These are phyloP conservation scores for Henicopernis longicauda DNA, from an alignment of 2,113 vertebrate species.

Conservation along the genomic window DNA sequence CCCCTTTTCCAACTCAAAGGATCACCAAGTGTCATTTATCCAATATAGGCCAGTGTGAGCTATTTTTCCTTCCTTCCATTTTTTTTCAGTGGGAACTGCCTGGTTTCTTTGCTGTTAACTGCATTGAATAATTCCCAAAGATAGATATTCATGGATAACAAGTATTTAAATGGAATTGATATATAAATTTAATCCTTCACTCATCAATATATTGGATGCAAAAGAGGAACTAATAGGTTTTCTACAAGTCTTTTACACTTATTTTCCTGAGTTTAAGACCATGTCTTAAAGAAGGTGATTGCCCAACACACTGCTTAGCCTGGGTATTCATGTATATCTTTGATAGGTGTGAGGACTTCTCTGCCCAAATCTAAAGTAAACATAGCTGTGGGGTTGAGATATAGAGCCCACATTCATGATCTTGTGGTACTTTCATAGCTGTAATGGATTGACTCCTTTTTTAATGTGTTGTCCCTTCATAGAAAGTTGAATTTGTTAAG, in stretches of 20 bases:
- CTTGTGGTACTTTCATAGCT: not conserved
- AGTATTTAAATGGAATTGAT: not conserved
- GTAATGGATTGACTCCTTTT: not conserved
- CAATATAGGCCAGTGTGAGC: not conserved
- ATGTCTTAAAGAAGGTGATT: not conserved
- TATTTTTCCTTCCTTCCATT: not conserved
- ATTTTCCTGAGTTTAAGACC: not conserved
- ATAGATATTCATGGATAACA: not conserved
- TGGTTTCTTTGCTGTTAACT: not conserved
- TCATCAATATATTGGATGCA: not conserved
- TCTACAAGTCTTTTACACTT: not conserved
- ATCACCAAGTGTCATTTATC: not conserved
- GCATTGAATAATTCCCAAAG: not conserved
- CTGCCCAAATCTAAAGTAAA: not conserved
- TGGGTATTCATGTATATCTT: not conserved
- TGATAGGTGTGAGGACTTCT: not conserved
- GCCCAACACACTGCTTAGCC: not conserved
- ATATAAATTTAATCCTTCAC: not conserved
- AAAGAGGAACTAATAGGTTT: not conserved
- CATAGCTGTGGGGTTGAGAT: not conserved
- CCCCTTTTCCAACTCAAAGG: not conserved
- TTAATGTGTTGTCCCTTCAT: not conserved
- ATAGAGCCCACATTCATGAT: not conserved
- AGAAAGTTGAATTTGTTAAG: not conserved
- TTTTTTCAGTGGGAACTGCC: not conserved